These are phyloP conservation scores for Callyntrura sp. DNA, from an alignment of 2,888 invertebrate species.

Conservation along the genomic window DNA sequence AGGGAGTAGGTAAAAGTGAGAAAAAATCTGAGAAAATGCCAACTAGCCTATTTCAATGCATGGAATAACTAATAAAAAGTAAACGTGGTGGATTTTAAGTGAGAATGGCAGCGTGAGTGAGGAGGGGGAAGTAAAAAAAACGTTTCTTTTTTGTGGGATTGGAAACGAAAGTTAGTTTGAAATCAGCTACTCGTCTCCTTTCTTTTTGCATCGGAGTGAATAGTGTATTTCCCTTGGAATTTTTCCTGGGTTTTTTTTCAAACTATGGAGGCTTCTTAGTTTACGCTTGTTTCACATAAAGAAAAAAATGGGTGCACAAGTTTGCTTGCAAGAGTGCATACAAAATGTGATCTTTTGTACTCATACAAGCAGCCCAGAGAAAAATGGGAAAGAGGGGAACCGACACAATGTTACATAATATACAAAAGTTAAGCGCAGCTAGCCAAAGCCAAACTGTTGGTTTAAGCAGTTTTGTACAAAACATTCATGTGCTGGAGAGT, in stretches of 20 bases:
- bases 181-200: conserved; percentile 30
- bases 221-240: neutral
- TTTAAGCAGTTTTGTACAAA: conserved; percentile 37
- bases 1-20: neutral
- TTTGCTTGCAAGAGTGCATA: neutral
- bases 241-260: conserved; percentile 24
- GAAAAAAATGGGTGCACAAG: neutral
- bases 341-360: conserved; percentile 25
- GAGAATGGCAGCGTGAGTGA: neutral
- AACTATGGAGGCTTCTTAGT: conserved; percentile 34
- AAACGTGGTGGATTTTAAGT: conserved; percentile 8
- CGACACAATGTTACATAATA: conserved; percentile 49
- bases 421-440: conserved; percentile 33
- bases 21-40: conserved; percentile 54
- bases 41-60: conserved; percentile 70
- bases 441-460: conserved; percentile 38
- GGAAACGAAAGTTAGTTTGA: conserved; percentile 40
- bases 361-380: neutral
- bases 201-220: conserved; percentile 47
- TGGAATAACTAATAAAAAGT: conserved; percentile 35
- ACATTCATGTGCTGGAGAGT: too few relatives aligned
- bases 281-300: conserved; percentile 1
- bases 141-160: conserved; percentile 36
- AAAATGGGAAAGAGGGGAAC: neutral
- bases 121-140: conserved; percentile 1